Conservation (phyloP, 2,888 invertebrate species). For the Leucoptera coffeella region DNA sequence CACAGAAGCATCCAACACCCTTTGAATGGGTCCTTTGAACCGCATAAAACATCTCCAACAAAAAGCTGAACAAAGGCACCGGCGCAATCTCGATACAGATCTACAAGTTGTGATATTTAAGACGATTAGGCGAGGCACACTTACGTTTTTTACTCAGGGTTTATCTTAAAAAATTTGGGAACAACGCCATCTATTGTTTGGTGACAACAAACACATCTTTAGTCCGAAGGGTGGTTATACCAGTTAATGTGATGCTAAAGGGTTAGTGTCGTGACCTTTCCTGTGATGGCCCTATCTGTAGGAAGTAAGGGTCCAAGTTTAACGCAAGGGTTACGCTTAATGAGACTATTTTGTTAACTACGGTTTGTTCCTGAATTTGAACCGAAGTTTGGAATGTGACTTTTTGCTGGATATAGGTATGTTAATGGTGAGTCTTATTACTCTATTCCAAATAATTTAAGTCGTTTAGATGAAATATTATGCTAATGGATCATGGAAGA, state of each 20-base stretch:
- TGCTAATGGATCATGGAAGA: no score
- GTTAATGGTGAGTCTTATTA: no score
- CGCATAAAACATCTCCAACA: conserved; percentile 25
- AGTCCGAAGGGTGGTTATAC: conserved; percentile 25
- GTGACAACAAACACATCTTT: conserved; percentile 51
- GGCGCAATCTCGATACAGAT: conserved; percentile 27
- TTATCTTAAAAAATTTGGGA: conserved; percentile 28
- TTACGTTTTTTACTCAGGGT: conserved; percentile 28
- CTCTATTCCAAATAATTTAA: no score
- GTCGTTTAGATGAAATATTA: no score
- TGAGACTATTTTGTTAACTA: no score
- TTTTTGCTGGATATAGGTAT: no score
- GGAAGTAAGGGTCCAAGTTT: conserved; percentile 16
- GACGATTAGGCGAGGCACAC: conserved; percentile 37
- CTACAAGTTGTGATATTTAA: conserved; percentile 35
- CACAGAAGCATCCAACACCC: conserved; percentile 18
- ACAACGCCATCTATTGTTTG: conserved; percentile 37
- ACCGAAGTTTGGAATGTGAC: no score
- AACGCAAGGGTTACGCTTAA: no score
- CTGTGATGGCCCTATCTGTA: conserved; percentile 30
- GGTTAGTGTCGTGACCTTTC: conserved; percentile 35
- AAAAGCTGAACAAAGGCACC: conserved; percentile 22
- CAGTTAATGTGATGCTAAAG: conserved; percentile 33
- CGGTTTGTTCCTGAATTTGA: no score
- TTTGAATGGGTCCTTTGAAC: conserved; percentile 27